Evolutionary conservation across 92 coral and sea anemone genomes (phyloP).

Genomic region (Bergia puertoricense): DNA sequence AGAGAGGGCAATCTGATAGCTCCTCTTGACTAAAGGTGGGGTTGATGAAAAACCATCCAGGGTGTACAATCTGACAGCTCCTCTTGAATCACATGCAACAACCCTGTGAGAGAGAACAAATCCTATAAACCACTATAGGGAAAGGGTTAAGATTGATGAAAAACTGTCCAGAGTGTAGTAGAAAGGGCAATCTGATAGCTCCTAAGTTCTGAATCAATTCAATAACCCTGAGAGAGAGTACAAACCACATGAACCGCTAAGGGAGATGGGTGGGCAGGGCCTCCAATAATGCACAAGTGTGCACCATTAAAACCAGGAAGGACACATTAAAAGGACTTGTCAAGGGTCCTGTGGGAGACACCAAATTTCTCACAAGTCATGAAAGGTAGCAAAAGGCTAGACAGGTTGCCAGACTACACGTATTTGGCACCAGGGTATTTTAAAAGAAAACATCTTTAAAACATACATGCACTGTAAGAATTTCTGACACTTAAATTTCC

Average conservation of each 20-base stretch:
- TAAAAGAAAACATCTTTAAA: too few relatives aligned
- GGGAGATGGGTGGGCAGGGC: background rate
- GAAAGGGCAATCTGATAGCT: conserved; percentile 71
- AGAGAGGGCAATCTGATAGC: conserved; percentile 71
- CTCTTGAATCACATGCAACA: conserved; percentile 75
- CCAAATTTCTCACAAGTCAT: too few relatives aligned
- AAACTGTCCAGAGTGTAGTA: conserved; percentile 82
- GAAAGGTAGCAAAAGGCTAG: too few relatives aligned
- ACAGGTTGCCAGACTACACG: too few relatives aligned
- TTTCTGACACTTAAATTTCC: too few relatives aligned
- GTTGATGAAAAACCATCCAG: conserved; percentile 60
- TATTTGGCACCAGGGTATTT: background rate
- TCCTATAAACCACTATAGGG: background rate
- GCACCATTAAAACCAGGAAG: too few relatives aligned
- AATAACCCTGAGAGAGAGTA: background rate
- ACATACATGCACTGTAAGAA: too few relatives aligned
- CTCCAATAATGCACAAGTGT: background rate
- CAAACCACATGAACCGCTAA: background rate
- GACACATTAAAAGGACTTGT: too few relatives aligned
- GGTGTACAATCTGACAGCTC: conserved; percentile 42
- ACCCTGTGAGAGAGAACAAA: conserved; percentile 48
- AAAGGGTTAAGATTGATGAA: background rate
- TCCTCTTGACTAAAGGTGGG: conserved; percentile 16
- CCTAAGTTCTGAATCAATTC: conserved; percentile 5
- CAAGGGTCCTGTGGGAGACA: too few relatives aligned